A percentile compares a stretch with the other conserved stretches of the same genome.
Conservation (phyloP, 2,797 vertebrate species). For the Xyrichtys novacula region DNA sequence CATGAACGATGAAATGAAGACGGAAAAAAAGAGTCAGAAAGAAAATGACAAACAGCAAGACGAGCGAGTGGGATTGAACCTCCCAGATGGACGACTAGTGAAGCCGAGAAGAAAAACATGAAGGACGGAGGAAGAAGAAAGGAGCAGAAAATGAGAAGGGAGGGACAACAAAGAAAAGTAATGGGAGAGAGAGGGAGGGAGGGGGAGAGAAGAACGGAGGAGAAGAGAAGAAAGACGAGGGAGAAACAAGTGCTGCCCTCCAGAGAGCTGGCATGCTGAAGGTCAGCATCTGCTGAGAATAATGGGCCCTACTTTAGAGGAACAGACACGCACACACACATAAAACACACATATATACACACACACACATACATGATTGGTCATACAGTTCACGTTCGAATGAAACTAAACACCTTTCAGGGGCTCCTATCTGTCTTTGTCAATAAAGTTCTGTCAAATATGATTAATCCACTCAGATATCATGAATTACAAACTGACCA, state of each 20-base stretch:
- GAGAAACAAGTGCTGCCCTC: slow-evolving; percentile 69
- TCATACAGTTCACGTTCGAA: slow-evolving; percentile 64
- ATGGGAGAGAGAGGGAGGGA: slow-evolving; percentile 8
- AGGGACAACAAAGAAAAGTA: slow-evolving; percentile 33
- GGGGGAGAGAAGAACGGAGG: neutral
- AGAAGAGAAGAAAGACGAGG: slow-evolving; percentile 40
- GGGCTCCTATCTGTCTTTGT: slow-evolving; percentile 72
- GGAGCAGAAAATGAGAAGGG: slow-evolving; percentile 35
- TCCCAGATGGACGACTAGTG: slow-evolving; percentile 35
- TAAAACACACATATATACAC: slow-evolving; percentile 25
- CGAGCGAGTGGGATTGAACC: slow-evolving; percentile 22
- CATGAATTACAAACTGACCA: slow-evolving; percentile 70
- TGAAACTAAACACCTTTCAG: slow-evolving; percentile 71
- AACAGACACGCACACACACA: slow-evolving; percentile 7
- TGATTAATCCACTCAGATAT: slow-evolving; percentile 69
- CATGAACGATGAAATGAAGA: slow-evolving; percentile 4
- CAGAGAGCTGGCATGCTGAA: slow-evolving; percentile 69
- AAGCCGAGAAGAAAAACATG: slow-evolving; percentile 41
- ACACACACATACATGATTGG: slow-evolving; percentile 25
- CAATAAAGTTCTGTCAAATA: slow-evolving; percentile 77
- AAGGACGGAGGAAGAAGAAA: slow-evolving; percentile 33
- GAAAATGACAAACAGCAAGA: slow-evolving; percentile 27
- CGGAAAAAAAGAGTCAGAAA: slow-evolving; percentile 28
- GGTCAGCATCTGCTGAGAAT: slow-evolving; percentile 78
- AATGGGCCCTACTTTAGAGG: slow-evolving; percentile 61